phyloP scores from a whole-genome alignment of 2,888 invertebrate genomes.

The Dryadula phaetusa region DNA sequence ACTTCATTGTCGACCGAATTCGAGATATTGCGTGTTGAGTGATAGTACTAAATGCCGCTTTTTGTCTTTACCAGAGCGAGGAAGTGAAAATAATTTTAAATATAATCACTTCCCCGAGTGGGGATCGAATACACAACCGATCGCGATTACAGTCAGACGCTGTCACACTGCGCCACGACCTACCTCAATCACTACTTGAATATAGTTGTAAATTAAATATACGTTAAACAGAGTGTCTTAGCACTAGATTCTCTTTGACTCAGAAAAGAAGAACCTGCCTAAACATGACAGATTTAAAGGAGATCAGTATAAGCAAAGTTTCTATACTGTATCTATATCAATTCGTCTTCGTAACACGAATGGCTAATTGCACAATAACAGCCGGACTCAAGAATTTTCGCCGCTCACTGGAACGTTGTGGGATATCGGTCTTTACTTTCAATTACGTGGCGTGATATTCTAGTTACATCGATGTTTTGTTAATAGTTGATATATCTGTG shows the following conservation, averaged over 20 bases:
- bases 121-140: too few relatives aligned
- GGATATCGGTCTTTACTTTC: constrained; percentile 16
- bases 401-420: constrained; percentile 16
- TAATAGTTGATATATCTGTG: background rate
- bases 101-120: too few relatives aligned
- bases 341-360: constrained; percentile 45
- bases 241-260: background rate
- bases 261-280: background rate
- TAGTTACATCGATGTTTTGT: background rate
- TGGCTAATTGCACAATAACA: constrained; percentile 47
- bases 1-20: too few relatives aligned
- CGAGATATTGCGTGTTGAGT: too few relatives aligned
- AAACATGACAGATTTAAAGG: background rate
- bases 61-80: too few relatives aligned
- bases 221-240: background rate
- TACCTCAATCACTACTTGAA: too few relatives aligned
- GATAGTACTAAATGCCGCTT: too few relatives aligned
- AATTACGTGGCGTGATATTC: constrained; percentile 9
- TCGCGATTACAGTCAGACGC: too few relatives aligned
- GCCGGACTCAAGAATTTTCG: constrained; percentile 35
- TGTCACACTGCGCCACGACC: too few relatives aligned
- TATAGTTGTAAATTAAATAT: too few relatives aligned
- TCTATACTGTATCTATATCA: background rate
- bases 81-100: too few relatives aligned
- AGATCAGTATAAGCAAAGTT: constrained; percentile 3